phyloP scores from a whole-genome alignment of 2,113 vertebrate species.

The human (Homo sapiens) region GRCh38 chr13:35104001-35104500 shows the following conservation, averaged over 20 bases:
- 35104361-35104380: not conserved
- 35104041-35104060: not conserved
- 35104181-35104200: not conserved
- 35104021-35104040: not conserved
- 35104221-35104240: not conserved
- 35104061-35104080: not conserved
- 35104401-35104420: not conserved
- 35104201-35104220: not conserved
- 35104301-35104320: not conserved
- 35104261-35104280: not conserved
- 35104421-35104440: not conserved
- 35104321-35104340: not conserved
- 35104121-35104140: not conserved
- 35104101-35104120: not conserved
- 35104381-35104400: not conserved
- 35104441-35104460: not conserved
- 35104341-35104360: not conserved
- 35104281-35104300: not conserved
- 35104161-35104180: not conserved
- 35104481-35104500: not conserved
- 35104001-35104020: not conserved
- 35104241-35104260: not conserved
- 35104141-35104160: not conserved
- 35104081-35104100: not conserved
- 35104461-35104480: not conserved